Percentiles rank a stretch among this genome's conserved stretches.
Evolutionary conservation across 2,797 vertebrate genomes (phyloP).

Genomic region (Helicolenus hilgendorfi): DNA sequence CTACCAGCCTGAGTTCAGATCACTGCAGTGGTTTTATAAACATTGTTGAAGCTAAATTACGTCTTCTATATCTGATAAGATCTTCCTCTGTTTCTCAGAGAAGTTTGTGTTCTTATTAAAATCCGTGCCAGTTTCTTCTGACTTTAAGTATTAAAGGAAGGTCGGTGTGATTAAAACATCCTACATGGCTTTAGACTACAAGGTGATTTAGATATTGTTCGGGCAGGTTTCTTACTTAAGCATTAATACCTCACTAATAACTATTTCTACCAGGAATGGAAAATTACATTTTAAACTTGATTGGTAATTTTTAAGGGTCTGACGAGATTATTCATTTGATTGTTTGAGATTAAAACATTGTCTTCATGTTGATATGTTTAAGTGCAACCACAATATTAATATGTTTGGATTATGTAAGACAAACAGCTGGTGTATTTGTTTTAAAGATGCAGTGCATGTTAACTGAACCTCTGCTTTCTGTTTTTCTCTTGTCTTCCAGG

Average conservation of each 20-base stretch:
- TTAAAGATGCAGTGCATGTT: not conserved
- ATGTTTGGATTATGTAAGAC: not conserved
- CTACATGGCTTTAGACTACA: not conserved
- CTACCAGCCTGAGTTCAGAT: conserved; percentile 36
- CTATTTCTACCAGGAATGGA: not conserved
- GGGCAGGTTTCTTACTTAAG: not conserved
- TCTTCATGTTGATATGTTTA: not conserved
- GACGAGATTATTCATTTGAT: not conserved
- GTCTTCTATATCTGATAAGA: not conserved
- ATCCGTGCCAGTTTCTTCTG: not conserved
- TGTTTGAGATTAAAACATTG: not conserved
- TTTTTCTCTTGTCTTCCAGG: conserved; percentile 16
- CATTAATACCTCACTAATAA: not conserved
- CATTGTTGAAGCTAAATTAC: conserved; percentile 6
- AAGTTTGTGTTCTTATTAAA: not conserved
- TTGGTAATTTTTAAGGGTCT: not conserved
- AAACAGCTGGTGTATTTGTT: not conserved
- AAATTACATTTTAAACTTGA: not conserved
- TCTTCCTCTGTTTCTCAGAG: not conserved
- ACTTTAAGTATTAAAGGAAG: not conserved
- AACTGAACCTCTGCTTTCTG: not conserved
- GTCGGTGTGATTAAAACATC: conserved; percentile 2
- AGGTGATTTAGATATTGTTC: not conserved
- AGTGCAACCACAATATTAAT: not conserved
- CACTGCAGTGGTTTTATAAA: not conserved